Base-by-base conservation (phyloP, 2,113 vertebrate genomes). In the Haemorhous mexicanus region DNA sequence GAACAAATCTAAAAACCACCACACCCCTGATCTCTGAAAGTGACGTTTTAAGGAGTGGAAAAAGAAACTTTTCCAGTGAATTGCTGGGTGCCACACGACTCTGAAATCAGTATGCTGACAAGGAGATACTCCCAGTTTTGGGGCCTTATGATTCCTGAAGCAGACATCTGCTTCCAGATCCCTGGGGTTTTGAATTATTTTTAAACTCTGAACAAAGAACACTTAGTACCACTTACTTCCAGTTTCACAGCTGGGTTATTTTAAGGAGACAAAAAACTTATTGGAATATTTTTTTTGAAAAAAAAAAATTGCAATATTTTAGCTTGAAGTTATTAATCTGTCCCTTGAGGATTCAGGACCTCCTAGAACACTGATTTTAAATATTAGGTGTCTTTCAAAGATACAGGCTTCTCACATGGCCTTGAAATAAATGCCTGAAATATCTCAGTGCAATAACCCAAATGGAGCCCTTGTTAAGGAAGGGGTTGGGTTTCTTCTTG, bases 171-270 rank as follows among this genome's bases (percentile, higher is more conserved):
- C 95, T 95, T 90, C 95, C 92, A 80, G 41, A 88, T 87, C 95
- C 94, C 95, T 47, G 58, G 90, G 88, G 94, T 53, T 89, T 35
- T 70, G 39, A 92, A 96, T 88, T 92, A 92, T 96, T 96, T 96
- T 96, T 93, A 95, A 89, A 88, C 83, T 68, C 90, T 62, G 92
- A 97, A 97, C 93, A 95, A 96, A 97, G 94, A 96, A 96, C 95
- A 93, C 90, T 96, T 93, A 93, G 96, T 96, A 94, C 93, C 87
- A 92, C 52, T 67, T 63, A 87, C 89, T 97, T 95, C 79, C 84
- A 96, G 43, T 63, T 95, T 97, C 95, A 96, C 88, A 95, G 90
- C 92, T 96, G 83, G 55, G 90, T 88, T 96, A 93, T 95, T 97
- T 96, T 92, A 92, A 94, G 92, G 33, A 95, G 87, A 67, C 35